Evolutionary conservation across 2,113 vertebrate genomes (phyloP), one percentile per base, ranked within the genome.

Genomic region (Rana temporaria): DNA sequence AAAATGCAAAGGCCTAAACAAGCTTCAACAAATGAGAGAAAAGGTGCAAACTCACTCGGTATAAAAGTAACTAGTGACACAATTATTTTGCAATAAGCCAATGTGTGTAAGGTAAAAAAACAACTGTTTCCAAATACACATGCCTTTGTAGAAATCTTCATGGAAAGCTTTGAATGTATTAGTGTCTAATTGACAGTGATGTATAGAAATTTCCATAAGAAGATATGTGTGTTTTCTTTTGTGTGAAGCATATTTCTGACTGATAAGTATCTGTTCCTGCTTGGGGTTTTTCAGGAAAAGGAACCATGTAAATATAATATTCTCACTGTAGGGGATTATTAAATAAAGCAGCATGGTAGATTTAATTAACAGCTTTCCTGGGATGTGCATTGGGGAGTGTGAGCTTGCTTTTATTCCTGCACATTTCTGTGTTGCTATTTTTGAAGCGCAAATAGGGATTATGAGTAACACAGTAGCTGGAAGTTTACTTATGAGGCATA

Each of bases 261-360:
- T 48, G 55, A 74, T 59, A 30, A 74, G 59, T 74, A 55, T 73
- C 53, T 56, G 19, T 16, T 63, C 14, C 22, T 34, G 8, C 15
- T 32, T 8, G 4, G 4, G 64, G 15, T 16, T 63, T 16, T 63
- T 16, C 42, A 24, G 57, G 17, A 24, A 59, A 24, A 52, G 11
- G 73, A 76, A 76, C 5, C 34, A 19, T 42, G 56, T 76, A 34
- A 26, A 42, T 77, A 6, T 77, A 77, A 78, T 78, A 55, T 78
- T 65, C 75, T 78, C 62, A 59, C 75, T 53, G 75, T 78, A 48
- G 75, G 60, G 75, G 42, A 55, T 66, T 64, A 78, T 52, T 48
- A 65, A 78, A 78, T 78, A 66, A 78, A 78, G 24, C 75, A 78
- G 75, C 62, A 55, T 78, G 75, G 62, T 32, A 66, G 62, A 66